Evolutionary conservation across 2,888 invertebrate species (phyloP), one percentile per base, ranked within the genome.

Genomic region (Philopedon plagiatum): DNA sequence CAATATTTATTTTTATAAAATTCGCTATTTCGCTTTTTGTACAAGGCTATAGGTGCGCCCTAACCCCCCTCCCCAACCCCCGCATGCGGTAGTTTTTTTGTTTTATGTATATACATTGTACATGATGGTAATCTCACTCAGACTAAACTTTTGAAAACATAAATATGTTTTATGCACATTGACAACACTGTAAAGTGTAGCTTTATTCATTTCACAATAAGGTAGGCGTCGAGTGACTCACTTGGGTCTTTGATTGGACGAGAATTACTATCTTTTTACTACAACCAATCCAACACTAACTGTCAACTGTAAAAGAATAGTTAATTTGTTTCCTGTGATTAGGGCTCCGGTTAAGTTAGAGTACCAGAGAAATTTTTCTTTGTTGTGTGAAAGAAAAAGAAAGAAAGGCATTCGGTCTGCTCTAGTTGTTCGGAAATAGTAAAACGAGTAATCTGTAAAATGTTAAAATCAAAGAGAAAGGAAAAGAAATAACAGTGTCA

Each of bases 391-490:
- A 18, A 54, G 51, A 54, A 18, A 54, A 54, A 54, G 51, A 29
- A 18, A 26, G 51, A 13, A 13, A 8, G 15, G 0, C 0, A 15
- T 29, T 29, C 13, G 8, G 15, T 13, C 8, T 18, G 18, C 9
- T 2, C 2, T 1, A 8, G 15, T 1, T 15, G 8, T 3, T 2
- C 15, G 29, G 8, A 3, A 1, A 1, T 18, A 8, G 2, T 46
- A 21, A 46, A 54, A 54, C 2, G 51, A 54, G 13, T 51, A 29
- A 18, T 2, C 15, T 0, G 51, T 15, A 5, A 29, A 54, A 26
- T 54, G 51, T 54, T 54, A 54, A 39, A 62, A 19, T 21, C 37
- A 15, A 62, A 64, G 64, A 64, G 54, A 64, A 54, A 54, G 29
- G 61, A 56, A 2, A 15, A 41, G 29, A 62, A 51, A 66, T 44